These are phyloP conservation scores for Yponomeuta evonymella DNA, from an alignment of 2,888 invertebrate species.

Conservation along the genomic window DNA sequence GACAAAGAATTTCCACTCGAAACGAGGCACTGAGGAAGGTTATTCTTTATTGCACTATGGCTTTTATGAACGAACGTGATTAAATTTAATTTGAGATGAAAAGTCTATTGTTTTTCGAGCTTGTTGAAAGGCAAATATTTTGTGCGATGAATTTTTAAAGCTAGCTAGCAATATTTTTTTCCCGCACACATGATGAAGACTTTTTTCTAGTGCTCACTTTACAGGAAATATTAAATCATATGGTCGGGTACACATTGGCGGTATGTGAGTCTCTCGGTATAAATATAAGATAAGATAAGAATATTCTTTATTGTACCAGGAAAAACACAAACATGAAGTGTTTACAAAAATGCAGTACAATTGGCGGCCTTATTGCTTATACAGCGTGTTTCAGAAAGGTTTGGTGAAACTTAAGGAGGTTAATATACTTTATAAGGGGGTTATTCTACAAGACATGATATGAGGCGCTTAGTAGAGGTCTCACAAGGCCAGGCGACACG, in stretches of 20 bases:
- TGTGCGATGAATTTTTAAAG: neutral
- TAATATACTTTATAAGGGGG: neutral
- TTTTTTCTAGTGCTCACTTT: no score
- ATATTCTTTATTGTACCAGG: no score
- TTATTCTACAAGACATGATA: neutral
- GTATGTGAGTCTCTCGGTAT: neutral
- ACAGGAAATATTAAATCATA: neutral
- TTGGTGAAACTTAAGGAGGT: no score
- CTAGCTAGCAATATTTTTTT: constrained; percentile 18
- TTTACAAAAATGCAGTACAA: no score
- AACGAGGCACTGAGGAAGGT: constrained; percentile 5
- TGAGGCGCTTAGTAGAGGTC: constrained; percentile 28
- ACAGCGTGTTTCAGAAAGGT: neutral
- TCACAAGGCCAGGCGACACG: constrained; percentile 34
- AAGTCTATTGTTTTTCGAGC: constrained; percentile 15
- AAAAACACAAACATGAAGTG: no score
- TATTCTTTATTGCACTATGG: neutral
- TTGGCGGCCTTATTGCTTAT: neutral
- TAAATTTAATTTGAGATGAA: constrained; percentile 6
- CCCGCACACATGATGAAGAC: constrained; percentile 16
- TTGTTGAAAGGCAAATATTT: constrained; percentile 9
- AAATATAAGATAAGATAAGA: neutral
- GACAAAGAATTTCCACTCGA: constrained; percentile 35
- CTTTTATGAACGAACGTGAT: constrained; percentile 13
- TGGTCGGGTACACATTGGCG: neutral